phyloP scores from a whole-genome alignment of 2,113 vertebrate species.

The Microcebus jonahi region DNA sequence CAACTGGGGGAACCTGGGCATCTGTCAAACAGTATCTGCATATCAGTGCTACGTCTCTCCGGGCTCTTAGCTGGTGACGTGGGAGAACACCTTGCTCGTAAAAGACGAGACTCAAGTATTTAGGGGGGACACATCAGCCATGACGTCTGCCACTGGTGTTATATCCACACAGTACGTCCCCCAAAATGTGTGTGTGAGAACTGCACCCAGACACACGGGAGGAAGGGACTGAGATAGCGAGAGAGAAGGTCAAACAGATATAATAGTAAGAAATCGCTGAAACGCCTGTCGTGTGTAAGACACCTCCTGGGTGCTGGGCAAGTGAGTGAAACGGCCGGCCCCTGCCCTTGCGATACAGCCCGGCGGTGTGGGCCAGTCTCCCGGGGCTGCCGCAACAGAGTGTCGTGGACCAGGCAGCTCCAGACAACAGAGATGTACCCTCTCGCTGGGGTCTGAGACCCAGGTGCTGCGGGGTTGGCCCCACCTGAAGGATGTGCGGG shows the following conservation, averaged over 20 bases:
- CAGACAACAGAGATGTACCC: neutral
- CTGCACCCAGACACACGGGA: neutral
- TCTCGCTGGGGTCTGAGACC: neutral
- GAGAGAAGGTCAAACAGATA: neutral
- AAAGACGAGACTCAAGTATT: neutral
- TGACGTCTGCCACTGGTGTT: neutral
- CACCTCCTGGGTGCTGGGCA: too few relatives aligned
- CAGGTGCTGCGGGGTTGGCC: rapidly evolving
- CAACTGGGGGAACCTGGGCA: neutral
- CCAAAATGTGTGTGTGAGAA: neutral
- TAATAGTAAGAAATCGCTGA: too few relatives aligned
- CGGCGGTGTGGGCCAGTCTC: neutral
- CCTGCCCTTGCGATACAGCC: too few relatives aligned
- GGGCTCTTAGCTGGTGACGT: neutral
- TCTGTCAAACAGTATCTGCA: neutral
- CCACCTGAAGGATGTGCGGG: neutral
- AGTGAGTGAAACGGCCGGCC: neutral
- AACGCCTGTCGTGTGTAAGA: neutral
- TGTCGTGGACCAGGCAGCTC: neutral
- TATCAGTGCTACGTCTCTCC: neutral
- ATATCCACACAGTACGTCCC: neutral
- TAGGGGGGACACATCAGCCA: rapidly evolving
- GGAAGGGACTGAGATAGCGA: neutral
- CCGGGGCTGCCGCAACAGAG: neutral
- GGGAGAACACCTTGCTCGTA: neutral